phyloP scores from a whole-genome alignment of 2,888 invertebrate genomes.

The Rhopalosiphum nymphaeae region DNA sequence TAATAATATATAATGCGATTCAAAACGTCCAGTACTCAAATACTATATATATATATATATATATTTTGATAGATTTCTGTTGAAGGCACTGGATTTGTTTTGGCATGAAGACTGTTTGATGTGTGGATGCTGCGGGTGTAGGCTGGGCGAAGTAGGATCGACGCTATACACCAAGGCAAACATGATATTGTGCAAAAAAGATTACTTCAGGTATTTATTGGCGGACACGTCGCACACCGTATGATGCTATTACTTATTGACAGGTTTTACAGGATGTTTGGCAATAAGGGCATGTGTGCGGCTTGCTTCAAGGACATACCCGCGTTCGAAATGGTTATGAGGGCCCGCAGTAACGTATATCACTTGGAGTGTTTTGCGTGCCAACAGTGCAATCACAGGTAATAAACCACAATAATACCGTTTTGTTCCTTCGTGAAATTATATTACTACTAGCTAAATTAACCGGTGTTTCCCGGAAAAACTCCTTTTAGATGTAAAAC shows the following conservation, averaged over 20 bases:
- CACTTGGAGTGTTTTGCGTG: slow-evolving; percentile 98
- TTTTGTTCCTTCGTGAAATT: neutral
- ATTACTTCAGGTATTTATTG: slow-evolving; percentile 84
- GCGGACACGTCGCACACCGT: slow-evolving; percentile 38
- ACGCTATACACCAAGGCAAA: slow-evolving; percentile 92
- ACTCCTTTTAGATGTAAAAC: too few species aligned
- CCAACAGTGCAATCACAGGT: slow-evolving; percentile 99
- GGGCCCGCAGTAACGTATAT: slow-evolving; percentile 95
- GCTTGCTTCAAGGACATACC: slow-evolving; percentile 98
- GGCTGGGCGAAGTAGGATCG: slow-evolving; percentile 93
- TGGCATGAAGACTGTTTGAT: slow-evolving; percentile 96
- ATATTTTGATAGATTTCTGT: slow-evolving; percentile 72
- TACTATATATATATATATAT: neutral
- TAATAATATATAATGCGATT: neutral
- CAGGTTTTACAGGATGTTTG: slow-evolving; percentile 81
- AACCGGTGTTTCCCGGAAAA: too few species aligned
- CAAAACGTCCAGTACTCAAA: neutral
- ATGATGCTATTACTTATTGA: slow-evolving; percentile 65
- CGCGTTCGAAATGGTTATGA: slow-evolving; percentile 99
- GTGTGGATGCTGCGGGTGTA: slow-evolving; percentile 92
- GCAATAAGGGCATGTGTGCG: slow-evolving; percentile 95
- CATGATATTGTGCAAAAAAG: slow-evolving; percentile 90
- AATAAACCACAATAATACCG: slow-evolving; percentile 54
- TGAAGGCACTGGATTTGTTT: slow-evolving; percentile 88
- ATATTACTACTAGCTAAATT: neutral